phyloP scores from a whole-genome alignment of 2,113 vertebrate genomes.

The Bos taurus region DNA sequence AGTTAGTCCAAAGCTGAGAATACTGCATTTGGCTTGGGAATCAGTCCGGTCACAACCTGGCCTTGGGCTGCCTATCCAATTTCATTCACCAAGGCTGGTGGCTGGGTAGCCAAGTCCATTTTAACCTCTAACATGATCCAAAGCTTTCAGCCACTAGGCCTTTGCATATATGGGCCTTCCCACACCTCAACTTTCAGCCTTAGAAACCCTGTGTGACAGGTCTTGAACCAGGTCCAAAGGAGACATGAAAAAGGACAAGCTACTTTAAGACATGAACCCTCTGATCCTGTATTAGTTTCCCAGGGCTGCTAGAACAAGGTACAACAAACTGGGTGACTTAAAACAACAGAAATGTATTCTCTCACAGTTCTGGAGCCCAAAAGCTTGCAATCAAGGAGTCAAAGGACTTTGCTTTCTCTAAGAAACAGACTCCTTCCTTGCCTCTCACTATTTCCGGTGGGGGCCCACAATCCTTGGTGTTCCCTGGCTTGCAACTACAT shows the following conservation, averaged over 20 bases:
- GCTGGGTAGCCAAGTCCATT: neutral
- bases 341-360: neutral
- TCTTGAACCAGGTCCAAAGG: neutral
- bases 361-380: neutral
- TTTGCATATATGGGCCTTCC: neutral
- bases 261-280: neutral
- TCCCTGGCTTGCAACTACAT: neutral
- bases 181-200: neutral
- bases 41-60: neutral
- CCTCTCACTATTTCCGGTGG: neutral
- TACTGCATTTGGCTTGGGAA: neutral
- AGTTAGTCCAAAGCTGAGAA: neutral
- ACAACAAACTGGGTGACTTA: neutral
- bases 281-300: neutral
- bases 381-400: neutral
- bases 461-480: neutral
- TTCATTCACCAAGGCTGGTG: neutral
- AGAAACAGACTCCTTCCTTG: neutral
- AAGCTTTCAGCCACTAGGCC: neutral
- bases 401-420: neutral
- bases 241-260: neutral
- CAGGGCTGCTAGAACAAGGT: neutral
- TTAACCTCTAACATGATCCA: neutral
- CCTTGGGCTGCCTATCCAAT: neutral
- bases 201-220: neutral